Evolutionary conservation across 2,113 vertebrate genomes (phyloP).

Genomic region (Salminus brasiliensis): DNA sequence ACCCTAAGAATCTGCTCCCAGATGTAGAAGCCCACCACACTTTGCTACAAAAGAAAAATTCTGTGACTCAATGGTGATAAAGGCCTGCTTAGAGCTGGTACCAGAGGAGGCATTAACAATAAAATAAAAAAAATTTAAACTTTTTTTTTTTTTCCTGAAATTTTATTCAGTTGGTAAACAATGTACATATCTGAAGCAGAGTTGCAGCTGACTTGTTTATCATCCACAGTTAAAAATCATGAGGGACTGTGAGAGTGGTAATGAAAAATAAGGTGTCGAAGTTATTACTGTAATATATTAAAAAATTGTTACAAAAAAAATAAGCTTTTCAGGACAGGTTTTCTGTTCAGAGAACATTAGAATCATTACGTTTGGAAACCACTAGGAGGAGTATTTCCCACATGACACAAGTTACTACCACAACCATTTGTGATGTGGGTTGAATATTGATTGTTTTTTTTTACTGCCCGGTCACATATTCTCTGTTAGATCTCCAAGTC

Average conservation of each 20-base stretch:
- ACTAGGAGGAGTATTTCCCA: neutral
- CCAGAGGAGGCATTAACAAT: no score
- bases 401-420: neutral
- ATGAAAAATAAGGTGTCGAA: neutral
- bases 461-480: neutral
- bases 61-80: conserved; percentile 47
- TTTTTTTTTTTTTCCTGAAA: neutral
- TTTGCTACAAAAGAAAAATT: conserved; percentile 30
- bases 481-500: neutral
- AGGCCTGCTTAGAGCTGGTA: conserved; percentile 52
- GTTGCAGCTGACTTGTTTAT: neutral
- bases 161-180: no score
- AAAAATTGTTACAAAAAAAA: neutral
- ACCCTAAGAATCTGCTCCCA: conserved; percentile 57
- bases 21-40: conserved; percentile 49
- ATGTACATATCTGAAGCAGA: neutral
- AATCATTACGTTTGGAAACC: neutral
- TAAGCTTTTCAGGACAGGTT: neutral
- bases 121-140: neutral
- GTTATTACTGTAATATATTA: neutral
- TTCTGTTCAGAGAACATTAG: neutral
- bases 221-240: neutral
- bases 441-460: neutral
- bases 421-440: no score
- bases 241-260: neutral